Evolutionary conservation across 2,113 vertebrate genomes (phyloP), one percentile per base, ranked within the genome.

Genomic region (Meriones unguiculatus): DNA sequence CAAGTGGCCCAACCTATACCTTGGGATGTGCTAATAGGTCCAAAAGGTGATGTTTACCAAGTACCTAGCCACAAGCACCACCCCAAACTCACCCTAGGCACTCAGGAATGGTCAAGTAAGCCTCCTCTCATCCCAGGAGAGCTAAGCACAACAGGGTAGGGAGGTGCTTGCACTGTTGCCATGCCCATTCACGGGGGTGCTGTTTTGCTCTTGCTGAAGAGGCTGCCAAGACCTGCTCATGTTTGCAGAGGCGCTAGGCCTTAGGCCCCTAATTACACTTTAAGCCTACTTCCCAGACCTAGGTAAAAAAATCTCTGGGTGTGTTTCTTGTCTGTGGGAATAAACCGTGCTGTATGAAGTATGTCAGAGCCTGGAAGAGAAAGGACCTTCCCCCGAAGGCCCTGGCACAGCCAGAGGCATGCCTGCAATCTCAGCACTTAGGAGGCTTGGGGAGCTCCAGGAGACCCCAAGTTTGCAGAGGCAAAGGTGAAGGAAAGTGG

Each of bases 161-260:
- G 20, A 80, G 69, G 50, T 17, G 28, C 32, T 38, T 7, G 22
- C 0, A 0, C 7, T 20, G 20, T 1, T 1, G 28, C 30, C n/a
- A 5, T 1, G 12, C 17, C 54, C 13, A 9, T 2, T 46, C 76
- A 75, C 62, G 38, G 5, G 2, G 65, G 50, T 18, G 38, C 12
- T 0, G 7, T 46, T n/a, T 14, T 41, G 32, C 69, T 62, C 59
- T 46, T 38, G 41, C 6, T 50, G n/a, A 65, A 92, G 64, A 69
- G 46, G 46, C 15, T 22, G 22, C 18, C 35, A 52, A 10, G 28
- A 9, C 78, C 25, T 41, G 52, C 25, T 52, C 32, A n/a, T 94
- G 84, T 6, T 12, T 64, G 32, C 5, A 10, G 38, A 69, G 52
- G 59, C n/a, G 12, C 57, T 13, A 64, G 50, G 20, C 64, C 46